Base-by-base conservation (phyloP, 1,140 invertebrate species). In the Brachionus asplanchnoidis region DNA sequence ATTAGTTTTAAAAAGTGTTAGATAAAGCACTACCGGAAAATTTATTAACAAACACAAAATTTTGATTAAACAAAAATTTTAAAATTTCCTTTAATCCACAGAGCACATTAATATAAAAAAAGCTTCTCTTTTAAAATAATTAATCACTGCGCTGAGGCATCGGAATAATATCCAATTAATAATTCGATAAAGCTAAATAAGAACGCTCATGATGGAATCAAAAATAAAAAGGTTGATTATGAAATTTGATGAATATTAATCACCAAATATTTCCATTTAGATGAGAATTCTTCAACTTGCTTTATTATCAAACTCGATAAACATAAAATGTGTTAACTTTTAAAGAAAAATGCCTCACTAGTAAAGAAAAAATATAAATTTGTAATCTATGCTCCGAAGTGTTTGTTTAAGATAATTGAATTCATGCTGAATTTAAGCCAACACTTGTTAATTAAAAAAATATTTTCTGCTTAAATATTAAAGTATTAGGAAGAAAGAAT, bases 361-460 rank as follows among this genome's bases (percentile, higher is more conserved):
- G 17, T 60, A 60, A 9, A 53, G 46, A 53, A 14, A 4, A n/a
- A 68, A n/a, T 32, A 32, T 8, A 68, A 68, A 68, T 68, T 68
- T 68, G 20, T 68, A 68, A 68, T 68, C 66, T 32, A 68, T 68
- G 66, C 66, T 68, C 20, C 17, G 9, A 73, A 73, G 68, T 73
- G 68, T 73, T 73, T 73, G 40, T 73, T 73, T 73, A 73, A 46
- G 68, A 73, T 73, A 73, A 73, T 73, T 73, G 36, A 68, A 68
- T 32, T 68, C 26, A n/a, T 73, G 68, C 40, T 42, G 40, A 40
- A 42, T 40, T 42, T 42, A 42, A 42, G 28, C 40, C 17, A 12
- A 23, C 5, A 20, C 28, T 40, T 40, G 7, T 42, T 73, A 73
- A 73, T 42, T 42, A 36, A 73, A 73, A 73, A 17, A 73, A 73